Percentiles rank a stretch among this genome's conserved stretches.
phyloP scores from a whole-genome alignment of 1,140 invertebrate genomes.

The Heliconius congener region DNA sequence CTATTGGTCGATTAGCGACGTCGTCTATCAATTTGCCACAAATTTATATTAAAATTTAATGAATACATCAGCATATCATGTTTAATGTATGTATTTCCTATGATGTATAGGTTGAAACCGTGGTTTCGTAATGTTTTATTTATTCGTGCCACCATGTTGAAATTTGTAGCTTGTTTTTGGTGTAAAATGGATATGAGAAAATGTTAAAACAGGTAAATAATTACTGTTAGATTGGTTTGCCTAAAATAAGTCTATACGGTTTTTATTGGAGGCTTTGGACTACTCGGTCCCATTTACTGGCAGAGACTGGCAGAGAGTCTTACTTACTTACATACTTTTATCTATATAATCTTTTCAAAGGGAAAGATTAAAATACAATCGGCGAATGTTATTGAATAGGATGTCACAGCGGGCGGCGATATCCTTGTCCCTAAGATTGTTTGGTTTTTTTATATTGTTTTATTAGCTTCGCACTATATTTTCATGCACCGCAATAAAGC shows the following conservation, averaged over 20 bases:
- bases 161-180: slow-evolving; percentile 27
- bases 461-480: no score
- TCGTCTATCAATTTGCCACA: slow-evolving; percentile 34
- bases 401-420: slow-evolving; percentile 46
- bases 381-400: slow-evolving; percentile 44
- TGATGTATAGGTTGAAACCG: slow-evolving; percentile 42
- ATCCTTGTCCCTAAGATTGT: no score
- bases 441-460: no score
- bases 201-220: background rate
- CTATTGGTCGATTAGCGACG: slow-evolving; percentile 3
- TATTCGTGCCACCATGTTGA: slow-evolving; percentile 39
- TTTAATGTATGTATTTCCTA: slow-evolving; percentile 44
- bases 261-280: no score
- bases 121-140: slow-evolving; percentile 41
- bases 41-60: slow-evolving; percentile 37
- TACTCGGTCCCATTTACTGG: no score
- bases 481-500: no score
- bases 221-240: background rate
- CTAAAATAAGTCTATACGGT: background rate
- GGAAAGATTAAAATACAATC: slow-evolving; percentile 57
- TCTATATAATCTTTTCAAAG: slow-evolving; percentile 34
- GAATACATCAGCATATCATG: slow-evolving; percentile 41
- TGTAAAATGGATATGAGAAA: slow-evolving; percentile 9
- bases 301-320: no score
- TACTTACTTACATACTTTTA: slow-evolving; percentile 9